These are phyloP conservation scores for Eptesicus fuscus DNA, from an alignment of 2,113 vertebrate genomes.

Conservation along the genomic window DNA sequence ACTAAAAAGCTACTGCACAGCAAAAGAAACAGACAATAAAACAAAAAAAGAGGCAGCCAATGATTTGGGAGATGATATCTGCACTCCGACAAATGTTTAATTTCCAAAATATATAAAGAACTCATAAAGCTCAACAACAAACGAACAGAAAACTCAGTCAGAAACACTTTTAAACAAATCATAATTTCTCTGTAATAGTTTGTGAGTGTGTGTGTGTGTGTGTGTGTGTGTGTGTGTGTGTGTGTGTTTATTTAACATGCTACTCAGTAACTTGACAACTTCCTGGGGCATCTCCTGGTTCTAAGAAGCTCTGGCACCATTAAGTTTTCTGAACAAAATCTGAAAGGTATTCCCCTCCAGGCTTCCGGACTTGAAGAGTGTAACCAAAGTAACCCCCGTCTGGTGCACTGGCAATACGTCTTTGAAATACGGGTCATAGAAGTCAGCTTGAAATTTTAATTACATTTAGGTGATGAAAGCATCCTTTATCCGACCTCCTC, in stretches of 20 bases:
- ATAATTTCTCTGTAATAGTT: not conserved
- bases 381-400: not conserved
- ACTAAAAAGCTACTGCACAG: no score
- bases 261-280: not conserved
- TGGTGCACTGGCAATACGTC: not conserved
- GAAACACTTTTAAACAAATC: not conserved
- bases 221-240: not conserved
- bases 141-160: not conserved
- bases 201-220: no score
- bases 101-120: no score
- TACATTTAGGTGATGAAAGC: not conserved
- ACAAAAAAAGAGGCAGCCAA: no score
- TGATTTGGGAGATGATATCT: no score
- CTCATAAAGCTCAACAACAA: no score
- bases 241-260: not conserved
- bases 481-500: not conserved
- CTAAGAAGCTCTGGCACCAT: not conserved
- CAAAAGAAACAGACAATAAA: no score
- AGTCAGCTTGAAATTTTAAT: slow-evolving; percentile 40
- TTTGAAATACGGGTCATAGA: slow-evolving; percentile 9
- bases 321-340: not conserved
- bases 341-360: not conserved
- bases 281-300: not conserved
- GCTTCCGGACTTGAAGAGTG: not conserved
- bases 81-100: no score